A percentile compares a stretch with the other conserved stretches of the same genome.
These are phyloP conservation scores for Microchirus variegatus DNA, from an alignment of 2,797 vertebrate genomes.

Conservation along the genomic window DNA sequence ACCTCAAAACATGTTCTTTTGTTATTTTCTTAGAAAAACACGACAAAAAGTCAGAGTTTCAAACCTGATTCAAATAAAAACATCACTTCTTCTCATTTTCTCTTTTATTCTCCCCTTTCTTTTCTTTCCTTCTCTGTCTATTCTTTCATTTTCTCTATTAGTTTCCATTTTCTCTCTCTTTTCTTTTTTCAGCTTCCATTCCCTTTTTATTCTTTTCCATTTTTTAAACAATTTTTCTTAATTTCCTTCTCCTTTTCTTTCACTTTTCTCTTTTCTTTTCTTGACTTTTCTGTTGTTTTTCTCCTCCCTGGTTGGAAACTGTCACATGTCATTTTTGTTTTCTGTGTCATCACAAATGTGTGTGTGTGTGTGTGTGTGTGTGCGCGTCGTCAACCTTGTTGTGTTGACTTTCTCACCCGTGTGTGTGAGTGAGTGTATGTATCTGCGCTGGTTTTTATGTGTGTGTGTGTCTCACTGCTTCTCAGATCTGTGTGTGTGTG, in stretches of 20 bases:
- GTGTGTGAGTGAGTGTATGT: slow-evolving; percentile 5
- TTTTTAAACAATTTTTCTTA: too few species aligned
- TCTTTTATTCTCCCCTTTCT: not conserved
- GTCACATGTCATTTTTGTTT: not conserved
- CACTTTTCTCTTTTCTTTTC: not conserved
- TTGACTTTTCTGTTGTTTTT: not conserved
- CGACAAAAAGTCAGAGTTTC: not conserved
- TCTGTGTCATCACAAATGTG: not conserved
- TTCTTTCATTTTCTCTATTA: not conserved
- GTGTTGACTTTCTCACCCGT: slow-evolving; percentile 14
- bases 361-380: not conserved
- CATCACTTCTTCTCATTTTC: not conserved
- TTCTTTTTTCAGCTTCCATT: too few species aligned
- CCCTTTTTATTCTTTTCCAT: too few species aligned
- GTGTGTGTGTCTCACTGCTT: slow-evolving; percentile 17
- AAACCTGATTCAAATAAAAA: not conserved
- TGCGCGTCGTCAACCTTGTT: slow-evolving; percentile 4
- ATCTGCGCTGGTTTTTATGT: slow-evolving; percentile 7
- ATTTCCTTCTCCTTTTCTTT: too few species aligned
- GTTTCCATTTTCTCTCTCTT: not conserved
- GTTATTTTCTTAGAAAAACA: not conserved
- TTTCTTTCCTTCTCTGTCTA: not conserved
- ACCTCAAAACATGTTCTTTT: too few species aligned
- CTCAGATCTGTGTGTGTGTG: slow-evolving; percentile 34
- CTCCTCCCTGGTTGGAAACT: not conserved